Percentiles rank a stretch among this genome's conserved stretches.
phyloP scores from a whole-genome alignment of 2,888 invertebrate species.

The Shargacucullia verbasci region DNA sequence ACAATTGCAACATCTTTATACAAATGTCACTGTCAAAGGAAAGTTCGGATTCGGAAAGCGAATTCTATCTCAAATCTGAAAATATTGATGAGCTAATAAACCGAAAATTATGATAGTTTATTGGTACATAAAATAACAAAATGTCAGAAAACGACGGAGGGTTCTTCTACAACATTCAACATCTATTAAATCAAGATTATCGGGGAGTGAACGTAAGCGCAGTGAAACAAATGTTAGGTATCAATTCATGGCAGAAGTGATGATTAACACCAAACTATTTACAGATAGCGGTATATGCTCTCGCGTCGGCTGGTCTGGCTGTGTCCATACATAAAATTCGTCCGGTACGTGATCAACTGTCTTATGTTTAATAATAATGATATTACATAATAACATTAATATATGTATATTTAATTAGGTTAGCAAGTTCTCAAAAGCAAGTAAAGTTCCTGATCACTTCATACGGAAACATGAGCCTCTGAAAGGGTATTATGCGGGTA shows the following conservation, averaged over 20 bases:
- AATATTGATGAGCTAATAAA: conserved; percentile 78
- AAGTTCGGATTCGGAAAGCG: conserved; percentile 59
- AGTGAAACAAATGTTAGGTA: conserved; percentile 27
- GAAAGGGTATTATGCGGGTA: conserved; percentile 83
- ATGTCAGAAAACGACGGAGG: conserved; percentile 78
- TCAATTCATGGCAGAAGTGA: conserved; percentile 19
- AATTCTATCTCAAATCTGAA: conserved; percentile 69
- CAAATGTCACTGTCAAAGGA: conserved; percentile 34
- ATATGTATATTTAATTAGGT: conserved; percentile 78
- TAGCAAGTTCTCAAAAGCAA: conserved; percentile 90
- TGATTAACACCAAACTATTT: conserved; percentile 62
- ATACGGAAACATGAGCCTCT: conserved; percentile 85
- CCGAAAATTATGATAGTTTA: conserved; percentile 71
- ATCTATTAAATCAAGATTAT: conserved; percentile 81
- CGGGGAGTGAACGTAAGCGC: conserved; percentile 83
- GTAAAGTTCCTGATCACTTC: conserved; percentile 89
- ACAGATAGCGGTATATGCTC: conserved; percentile 89
- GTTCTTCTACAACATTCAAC: conserved; percentile 71
- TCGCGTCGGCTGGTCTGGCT: conserved; percentile 88
- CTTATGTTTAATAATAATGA: conserved; percentile 49
- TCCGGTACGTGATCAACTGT: conserved; percentile 83
- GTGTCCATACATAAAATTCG: conserved; percentile 89
- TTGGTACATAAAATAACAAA: conserved; percentile 56
- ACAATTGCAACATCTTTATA: no score
- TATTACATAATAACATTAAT: conserved; percentile 79